phyloP scores from a whole-genome alignment of 2,888 invertebrate species.

The Oscheius myriophilus region DNA sequence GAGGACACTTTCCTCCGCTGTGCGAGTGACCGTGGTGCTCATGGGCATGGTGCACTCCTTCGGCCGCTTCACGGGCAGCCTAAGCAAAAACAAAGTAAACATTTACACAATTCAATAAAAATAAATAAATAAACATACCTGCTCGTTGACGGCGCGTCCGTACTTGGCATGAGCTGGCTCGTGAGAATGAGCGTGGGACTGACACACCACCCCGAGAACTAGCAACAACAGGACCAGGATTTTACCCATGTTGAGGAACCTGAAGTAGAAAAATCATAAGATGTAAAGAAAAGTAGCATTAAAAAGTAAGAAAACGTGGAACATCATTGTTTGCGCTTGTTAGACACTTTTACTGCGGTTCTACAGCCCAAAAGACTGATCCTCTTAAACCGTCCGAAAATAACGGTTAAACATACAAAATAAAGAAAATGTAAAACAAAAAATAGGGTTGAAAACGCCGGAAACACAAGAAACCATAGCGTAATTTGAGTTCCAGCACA shows the following conservation, averaged over 20 bases:
- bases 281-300: too few relatives aligned
- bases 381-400: too few relatives aligned
- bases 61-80: slow-evolving; percentile 33
- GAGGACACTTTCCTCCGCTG: slow-evolving; percentile 45
- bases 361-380: too few relatives aligned
- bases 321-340: too few relatives aligned
- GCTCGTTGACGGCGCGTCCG: slow-evolving; percentile 64
- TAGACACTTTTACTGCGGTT: too few relatives aligned
- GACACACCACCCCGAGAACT: not conserved
- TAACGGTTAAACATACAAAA: too few relatives aligned
- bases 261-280: too few relatives aligned
- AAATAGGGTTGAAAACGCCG: too few relatives aligned
- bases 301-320: too few relatives aligned
- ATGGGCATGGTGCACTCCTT: slow-evolving; percentile 26
- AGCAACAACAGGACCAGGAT: slow-evolving; percentile 9
- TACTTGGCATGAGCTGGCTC: slow-evolving; percentile 67
- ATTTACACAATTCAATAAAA: not conserved
- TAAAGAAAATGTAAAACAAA: too few relatives aligned
- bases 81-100: slow-evolving; percentile 18
- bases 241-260: slow-evolving; percentile 18
- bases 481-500: too few relatives aligned
- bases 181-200: slow-evolving; percentile 44
- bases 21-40: slow-evolving; percentile 50
- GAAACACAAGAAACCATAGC: too few relatives aligned
- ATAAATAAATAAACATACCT: slow-evolving; percentile 28